Evolutionary conservation across 2,888 invertebrate species (phyloP).

Genomic region (Scaptomyza tumidula): DNA sequence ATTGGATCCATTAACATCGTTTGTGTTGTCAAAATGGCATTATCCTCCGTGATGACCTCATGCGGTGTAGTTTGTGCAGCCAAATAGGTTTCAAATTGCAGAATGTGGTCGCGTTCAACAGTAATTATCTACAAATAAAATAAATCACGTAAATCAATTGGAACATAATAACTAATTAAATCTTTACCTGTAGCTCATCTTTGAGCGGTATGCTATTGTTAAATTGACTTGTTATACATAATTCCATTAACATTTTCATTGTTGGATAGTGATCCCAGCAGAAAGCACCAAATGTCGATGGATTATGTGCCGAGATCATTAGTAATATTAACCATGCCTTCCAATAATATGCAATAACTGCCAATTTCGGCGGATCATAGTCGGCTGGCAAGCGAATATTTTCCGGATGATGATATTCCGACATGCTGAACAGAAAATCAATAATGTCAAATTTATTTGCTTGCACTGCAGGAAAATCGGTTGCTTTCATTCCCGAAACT

Average conservation of each 20-base stretch:
- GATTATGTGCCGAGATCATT: constrained; percentile 96
- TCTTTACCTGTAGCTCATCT: constrained; percentile 87
- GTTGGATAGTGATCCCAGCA: constrained; percentile 97
- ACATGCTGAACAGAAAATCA: constrained; percentile 95
- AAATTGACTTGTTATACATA: constrained; percentile 94
- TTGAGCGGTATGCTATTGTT: constrained; percentile 86
- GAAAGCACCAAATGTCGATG: constrained; percentile 92
- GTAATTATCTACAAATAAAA: constrained; percentile 85
- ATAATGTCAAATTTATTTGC: constrained; percentile 93
- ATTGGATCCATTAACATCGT: constrained; percentile 94
- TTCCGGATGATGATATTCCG: constrained; percentile 96
- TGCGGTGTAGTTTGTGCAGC: constrained; percentile 94
- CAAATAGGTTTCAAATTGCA: constrained; percentile 95
- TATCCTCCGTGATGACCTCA: constrained; percentile 94
- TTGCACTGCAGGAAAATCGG: constrained; percentile 89
- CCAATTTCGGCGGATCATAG: constrained; percentile 92
- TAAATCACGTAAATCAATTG: background rate
- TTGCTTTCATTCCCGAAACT: constrained; percentile 91
- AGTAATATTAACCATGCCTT: constrained; percentile 95
- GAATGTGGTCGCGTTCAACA: constrained; percentile 90
- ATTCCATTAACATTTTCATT: constrained; percentile 95
- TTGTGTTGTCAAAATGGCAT: constrained; percentile 93
- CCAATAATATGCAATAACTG: constrained; percentile 97
- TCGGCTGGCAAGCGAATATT: constrained; percentile 94
- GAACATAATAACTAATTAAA: background rate